Percentiles rank a stretch among this genome's conserved stretches.
These are phyloP conservation scores for Brachystomella parvula DNA, from an alignment of 1,140 invertebrate species.

Conservation along the genomic window DNA sequence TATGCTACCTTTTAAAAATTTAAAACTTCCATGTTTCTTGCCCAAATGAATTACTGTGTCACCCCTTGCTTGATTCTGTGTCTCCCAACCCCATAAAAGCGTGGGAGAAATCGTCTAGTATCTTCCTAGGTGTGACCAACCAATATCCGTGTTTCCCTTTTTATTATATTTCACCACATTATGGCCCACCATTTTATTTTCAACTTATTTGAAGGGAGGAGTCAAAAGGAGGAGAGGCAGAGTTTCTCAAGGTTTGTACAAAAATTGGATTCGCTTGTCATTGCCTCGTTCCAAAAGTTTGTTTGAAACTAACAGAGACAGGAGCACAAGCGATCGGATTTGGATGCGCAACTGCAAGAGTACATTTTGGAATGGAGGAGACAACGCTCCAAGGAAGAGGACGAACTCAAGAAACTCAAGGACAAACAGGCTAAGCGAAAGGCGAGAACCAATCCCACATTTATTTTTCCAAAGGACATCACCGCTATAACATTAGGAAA, in stretches of 20 bases:
- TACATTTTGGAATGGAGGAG: constrained; percentile 46
- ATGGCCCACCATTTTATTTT: not conserved
- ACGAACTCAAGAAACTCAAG: constrained; percentile 47
- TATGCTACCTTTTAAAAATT: no score
- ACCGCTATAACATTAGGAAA: not conserved
- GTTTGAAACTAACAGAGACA: not conserved
- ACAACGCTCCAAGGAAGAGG: constrained; percentile 46
- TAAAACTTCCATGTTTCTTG: no score
- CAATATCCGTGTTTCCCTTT: no score
- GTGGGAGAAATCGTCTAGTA: no score
- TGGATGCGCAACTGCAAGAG: constrained; percentile 34
- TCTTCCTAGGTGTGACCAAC: no score
- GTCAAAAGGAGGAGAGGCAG: not conserved
- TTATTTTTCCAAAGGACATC: no score
- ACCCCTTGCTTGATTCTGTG: no score
- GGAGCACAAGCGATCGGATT: not conserved
- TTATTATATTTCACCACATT: no score
- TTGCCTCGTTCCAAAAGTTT: not conserved
- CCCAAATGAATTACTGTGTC: no score
- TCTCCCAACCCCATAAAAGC: no score
- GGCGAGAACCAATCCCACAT: no score
- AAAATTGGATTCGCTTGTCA: not conserved
- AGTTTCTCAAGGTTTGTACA: not conserved
- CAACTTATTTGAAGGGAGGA: not conserved
- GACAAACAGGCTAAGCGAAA: constrained; percentile 44